Evolutionary conservation across 2,113 vertebrate species (phyloP).

Genomic region (Rhinoderma darwinii): DNA sequence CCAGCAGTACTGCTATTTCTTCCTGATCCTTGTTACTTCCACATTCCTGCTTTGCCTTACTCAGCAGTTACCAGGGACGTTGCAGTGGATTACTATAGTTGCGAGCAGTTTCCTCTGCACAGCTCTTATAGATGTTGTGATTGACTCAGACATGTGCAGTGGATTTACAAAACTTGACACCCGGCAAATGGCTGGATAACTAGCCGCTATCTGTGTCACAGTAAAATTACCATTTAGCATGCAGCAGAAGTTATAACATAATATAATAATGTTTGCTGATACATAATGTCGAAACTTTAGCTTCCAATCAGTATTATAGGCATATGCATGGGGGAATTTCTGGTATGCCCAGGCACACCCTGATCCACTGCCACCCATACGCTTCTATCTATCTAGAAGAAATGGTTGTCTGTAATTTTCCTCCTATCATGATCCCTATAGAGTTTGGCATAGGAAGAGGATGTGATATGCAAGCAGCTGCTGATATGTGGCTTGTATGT

Average conservation of each 20-base stretch:
- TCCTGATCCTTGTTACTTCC: slow-evolving; percentile 13
- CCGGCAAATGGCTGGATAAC: neutral
- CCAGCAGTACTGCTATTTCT: neutral
- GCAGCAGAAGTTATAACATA: neutral
- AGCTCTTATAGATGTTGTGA: slow-evolving; percentile 31
- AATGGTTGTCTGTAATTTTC: neutral
- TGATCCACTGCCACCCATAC: neutral
- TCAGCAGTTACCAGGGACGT: slow-evolving; percentile 27
- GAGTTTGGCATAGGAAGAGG: neutral
- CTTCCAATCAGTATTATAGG: too few species aligned
- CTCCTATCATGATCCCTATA: neutral
- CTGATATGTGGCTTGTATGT: neutral
- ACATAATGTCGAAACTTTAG: too few species aligned
- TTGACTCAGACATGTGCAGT: slow-evolving; percentile 45
- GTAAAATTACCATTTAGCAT: neutral
- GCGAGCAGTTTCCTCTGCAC: neutral
- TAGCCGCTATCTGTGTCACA: neutral
- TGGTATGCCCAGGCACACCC: too few species aligned
- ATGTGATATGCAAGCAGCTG: neutral
- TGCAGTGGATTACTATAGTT: slow-evolving; percentile 30
- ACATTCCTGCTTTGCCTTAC: neutral
- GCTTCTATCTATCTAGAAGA: neutral
- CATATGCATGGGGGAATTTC: neutral
- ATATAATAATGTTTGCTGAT: neutral
- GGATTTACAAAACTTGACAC: slow-evolving; percentile 37